Evolutionary conservation across 1,140 invertebrate genomes (phyloP).

Genomic region (Nephila pilipes): DNA sequence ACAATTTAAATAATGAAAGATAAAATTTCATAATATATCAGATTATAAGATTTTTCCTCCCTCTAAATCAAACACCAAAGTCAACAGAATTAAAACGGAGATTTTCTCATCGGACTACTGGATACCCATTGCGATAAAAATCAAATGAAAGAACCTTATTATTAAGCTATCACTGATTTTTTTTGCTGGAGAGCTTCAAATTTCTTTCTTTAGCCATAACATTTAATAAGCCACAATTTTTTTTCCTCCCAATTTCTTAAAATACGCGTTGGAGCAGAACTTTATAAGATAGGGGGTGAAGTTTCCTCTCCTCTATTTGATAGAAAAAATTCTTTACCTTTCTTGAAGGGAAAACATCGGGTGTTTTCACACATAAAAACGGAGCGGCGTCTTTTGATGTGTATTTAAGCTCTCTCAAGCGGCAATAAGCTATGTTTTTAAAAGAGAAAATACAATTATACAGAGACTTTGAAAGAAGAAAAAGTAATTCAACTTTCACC

Average conservation of each 20-base stretch:
- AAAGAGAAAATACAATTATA: slow-evolving; percentile 51
- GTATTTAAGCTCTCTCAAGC: slow-evolving; percentile 65
- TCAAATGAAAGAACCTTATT: slow-evolving; percentile 1
- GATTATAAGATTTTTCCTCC: no score
- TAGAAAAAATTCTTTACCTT: not conserved
- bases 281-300: slow-evolving; percentile 1
- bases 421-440: slow-evolving; percentile 62
- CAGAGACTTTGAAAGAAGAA: not conserved
- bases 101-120: no score
- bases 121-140: not conserved
- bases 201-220: slow-evolving; percentile 3
- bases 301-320: not conserved
- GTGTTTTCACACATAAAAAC: slow-evolving; percentile 67
- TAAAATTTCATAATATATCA: no score
- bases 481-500: slow-evolving; percentile 68
- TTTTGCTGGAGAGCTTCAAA: not conserved
- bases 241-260: not conserved
- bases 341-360: slow-evolving; percentile 43
- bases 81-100: no score
- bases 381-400: slow-evolving; percentile 64
- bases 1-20: no score
- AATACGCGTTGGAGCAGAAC: slow-evolving; percentile 3
- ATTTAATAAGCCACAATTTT: slow-evolving; percentile 22
- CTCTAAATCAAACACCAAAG: no score
- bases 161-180: slow-evolving; percentile 14